A percentile compares a stretch with the other conserved stretches of the same genome.
Evolutionary conservation across 2,888 invertebrate species (phyloP).

Genomic region (Limnephilus lunatus): DNA sequence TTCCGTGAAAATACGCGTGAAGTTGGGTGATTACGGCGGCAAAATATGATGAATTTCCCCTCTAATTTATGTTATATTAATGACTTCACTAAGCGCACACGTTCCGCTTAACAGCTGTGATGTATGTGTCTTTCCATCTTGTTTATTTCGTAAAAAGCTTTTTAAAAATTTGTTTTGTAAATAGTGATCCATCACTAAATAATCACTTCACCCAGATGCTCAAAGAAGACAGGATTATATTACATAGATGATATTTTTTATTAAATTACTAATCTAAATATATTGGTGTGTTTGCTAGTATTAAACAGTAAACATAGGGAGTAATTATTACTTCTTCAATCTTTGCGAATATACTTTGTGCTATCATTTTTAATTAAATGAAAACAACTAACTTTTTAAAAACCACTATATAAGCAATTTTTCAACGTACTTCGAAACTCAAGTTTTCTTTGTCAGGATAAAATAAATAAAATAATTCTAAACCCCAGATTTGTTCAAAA

Average conservation of each 20-base stretch:
- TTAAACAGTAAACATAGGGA: no score
- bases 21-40: neutral
- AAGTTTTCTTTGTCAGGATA: no score
- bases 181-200: neutral
- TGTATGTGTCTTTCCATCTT: neutral
- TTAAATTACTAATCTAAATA: no score
- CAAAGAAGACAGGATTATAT: neutral
- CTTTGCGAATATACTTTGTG: no score
- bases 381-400: no score
- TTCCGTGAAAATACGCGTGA: neutral
- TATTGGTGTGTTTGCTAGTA: no score
- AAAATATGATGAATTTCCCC: neutral
- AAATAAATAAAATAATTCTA: no score
- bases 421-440: no score
- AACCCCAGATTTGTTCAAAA: no score
- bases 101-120: neutral
- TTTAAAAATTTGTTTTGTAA: neutral
- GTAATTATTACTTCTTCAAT: no score
- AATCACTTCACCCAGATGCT: neutral
- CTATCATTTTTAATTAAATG: no score
- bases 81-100: neutral
- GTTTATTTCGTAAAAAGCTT: neutral
- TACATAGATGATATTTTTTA: neutral
- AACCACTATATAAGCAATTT: no score
- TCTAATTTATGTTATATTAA: neutral